phyloP scores from a whole-genome alignment of 1,140 invertebrate species.

The Dreissena rostriformis region DNA sequence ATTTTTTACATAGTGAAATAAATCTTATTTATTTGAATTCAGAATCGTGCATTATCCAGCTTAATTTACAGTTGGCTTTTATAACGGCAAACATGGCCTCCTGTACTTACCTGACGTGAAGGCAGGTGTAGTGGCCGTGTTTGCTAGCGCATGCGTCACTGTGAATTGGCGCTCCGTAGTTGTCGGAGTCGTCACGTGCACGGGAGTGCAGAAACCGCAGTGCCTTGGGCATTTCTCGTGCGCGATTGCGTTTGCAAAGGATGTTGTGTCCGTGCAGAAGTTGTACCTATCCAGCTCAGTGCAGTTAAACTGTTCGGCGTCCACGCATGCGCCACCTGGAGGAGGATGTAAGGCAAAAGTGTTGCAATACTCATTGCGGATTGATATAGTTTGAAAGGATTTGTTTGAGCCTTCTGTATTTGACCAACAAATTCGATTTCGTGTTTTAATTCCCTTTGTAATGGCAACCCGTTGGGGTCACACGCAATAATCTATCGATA shows the following conservation, averaged over 20 bases:
- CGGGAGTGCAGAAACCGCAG: constrained; percentile 11
- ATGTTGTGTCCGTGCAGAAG: constrained; percentile 15
- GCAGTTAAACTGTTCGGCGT: constrained; percentile 12
- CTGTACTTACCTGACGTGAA: not conserved
- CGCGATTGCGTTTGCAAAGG: not conserved
- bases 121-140: not conserved
- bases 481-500: too few species aligned
- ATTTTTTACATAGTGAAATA: too few species aligned
- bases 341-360: not conserved
- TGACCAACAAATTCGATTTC: not conserved
- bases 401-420: not conserved
- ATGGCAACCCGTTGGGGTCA: not conserved
- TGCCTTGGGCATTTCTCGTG: constrained; percentile 5
- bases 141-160: not conserved
- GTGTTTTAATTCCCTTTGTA: not conserved
- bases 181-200: not conserved
- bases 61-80: not conserved
- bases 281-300: constrained; percentile 6
- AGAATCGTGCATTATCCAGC: too few species aligned
- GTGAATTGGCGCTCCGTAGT: not conserved
- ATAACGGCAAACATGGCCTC: not conserved
- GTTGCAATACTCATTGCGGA: not conserved
- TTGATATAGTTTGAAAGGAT: not conserved
- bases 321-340: not conserved
- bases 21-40: too few species aligned